Percentiles rank a stretch among this genome's conserved stretches.
phyloP scores from a whole-genome alignment of 2,113 vertebrate species.

The Sceloporus tristichus region DNA sequence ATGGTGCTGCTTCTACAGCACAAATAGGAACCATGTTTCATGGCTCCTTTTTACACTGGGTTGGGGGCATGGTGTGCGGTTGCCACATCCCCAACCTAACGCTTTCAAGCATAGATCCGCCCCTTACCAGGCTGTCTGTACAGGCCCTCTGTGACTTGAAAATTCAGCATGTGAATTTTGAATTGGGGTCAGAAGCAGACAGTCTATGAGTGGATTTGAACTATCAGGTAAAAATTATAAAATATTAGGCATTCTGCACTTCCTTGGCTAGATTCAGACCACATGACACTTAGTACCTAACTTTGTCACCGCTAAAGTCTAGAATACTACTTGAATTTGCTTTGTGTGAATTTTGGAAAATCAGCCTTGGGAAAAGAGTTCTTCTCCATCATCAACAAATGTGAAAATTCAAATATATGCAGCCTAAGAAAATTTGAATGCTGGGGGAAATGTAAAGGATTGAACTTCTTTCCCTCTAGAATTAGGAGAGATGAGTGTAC shows the following conservation, averaged over 20 bases:
- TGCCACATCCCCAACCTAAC: no score
- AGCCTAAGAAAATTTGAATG: neutral
- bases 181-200: neutral
- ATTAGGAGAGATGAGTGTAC: neutral
- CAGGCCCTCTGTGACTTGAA: neutral
- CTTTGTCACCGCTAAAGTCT: neutral
- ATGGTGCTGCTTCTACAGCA: no score
- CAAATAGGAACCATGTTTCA: no score
- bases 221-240: neutral
- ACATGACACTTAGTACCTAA: neutral
- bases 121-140: no score
- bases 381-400: neutral
- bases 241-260: neutral
- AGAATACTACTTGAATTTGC: neutral
- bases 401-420: neutral
- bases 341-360: conserved; percentile 5
- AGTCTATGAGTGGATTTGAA: neutral
- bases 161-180: neutral
- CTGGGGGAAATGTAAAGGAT: neutral
- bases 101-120: no score
- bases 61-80: no score
- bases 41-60: no score
- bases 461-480: neutral
- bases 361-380: no score
- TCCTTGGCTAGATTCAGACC: neutral